Base-by-base conservation (phyloP, 1,140 invertebrate genomes). In the Xylocopa sonorina region DNA sequence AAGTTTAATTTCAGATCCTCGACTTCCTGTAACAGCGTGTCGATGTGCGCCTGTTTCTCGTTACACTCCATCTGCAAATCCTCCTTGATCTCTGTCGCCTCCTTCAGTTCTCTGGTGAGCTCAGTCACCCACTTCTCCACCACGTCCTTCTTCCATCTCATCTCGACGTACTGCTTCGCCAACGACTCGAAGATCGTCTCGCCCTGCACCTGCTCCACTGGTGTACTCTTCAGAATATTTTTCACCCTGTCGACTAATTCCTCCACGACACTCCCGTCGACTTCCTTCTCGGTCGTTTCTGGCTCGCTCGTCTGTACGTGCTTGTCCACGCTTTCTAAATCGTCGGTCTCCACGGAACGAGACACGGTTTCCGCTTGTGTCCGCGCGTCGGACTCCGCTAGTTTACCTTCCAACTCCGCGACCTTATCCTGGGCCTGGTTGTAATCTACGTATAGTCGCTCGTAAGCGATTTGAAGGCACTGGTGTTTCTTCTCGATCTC, bases 401-500 rank as follows among this genome's bases (percentile, higher is more conserved):
- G 62, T 75, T 67, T 84, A 21, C n/a, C 50, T 50, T 88, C 73
- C 24, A 85, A 41, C 2, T 81, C 34, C 14, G 48, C 46, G 6
- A 92, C 71, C 63, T 88, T 91, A 12, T 86, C 82, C 29, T 90
- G 80, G 1, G 87, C 82, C 58, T 90, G 80, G 29, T 91, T 93
- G 76, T 90, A 90, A 66, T 93, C 92, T 6, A 89, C 77, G 63
- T 92, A 92, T 0, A 93, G 73, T 6, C 88, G 84, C 38, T 93
- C 92, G 67, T 93, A 92, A 0, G 92, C 91, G 48, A 83, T 86
- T 81, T 93, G 91, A 41, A 93, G 86, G 14, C 82, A 80, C 12
- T 91, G 87, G 69, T 93, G 89, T 64, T 95, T 95, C n/a, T 93
- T 93, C 64, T 95, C 93, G n/a, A 95, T 85, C 73, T 95, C 94